Evolutionary conservation across 2,888 invertebrate species (phyloP).

Genomic region (Laspeyria flexula): DNA sequence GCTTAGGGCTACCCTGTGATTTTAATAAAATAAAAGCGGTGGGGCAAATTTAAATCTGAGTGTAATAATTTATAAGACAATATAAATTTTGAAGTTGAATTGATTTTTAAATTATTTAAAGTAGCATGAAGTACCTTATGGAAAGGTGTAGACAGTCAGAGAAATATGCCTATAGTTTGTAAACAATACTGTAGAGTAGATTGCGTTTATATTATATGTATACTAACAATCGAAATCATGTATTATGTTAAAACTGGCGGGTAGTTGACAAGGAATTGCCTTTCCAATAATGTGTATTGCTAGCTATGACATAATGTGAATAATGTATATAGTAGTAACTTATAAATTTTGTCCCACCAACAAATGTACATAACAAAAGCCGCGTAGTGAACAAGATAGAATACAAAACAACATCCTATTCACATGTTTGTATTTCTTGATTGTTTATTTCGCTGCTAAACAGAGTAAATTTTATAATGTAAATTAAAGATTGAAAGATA

Average conservation of each 20-base stretch:
- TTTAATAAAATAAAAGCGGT: constrained; percentile 54
- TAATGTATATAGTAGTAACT: constrained; percentile 48
- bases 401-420: not conserved
- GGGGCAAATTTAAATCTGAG: constrained; percentile 61
- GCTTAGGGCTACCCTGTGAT: constrained; percentile 50
- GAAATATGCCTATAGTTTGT: too few species aligned
- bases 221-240: not conserved
- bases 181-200: not conserved
- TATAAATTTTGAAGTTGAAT: constrained; percentile 56
- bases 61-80: constrained; percentile 51
- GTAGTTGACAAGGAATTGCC: not conserved
- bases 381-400: constrained; percentile 48
- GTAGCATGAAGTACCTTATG: constrained; percentile 20
- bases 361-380: constrained; percentile 52
- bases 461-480: constrained; percentile 30
- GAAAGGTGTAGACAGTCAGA: constrained; percentile 19
- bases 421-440: not conserved
- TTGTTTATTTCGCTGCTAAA: constrained; percentile 42
- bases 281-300: constrained; percentile 35
- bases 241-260: not conserved
- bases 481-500: constrained; percentile 31
- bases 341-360: constrained; percentile 77
- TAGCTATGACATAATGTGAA: constrained; percentile 41
- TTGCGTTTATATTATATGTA: constrained; percentile 15
- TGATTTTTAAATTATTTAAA: constrained; percentile 74